Percentiles rank a stretch among this genome's conserved stretches.
phyloP scores from a whole-genome alignment of 2,888 invertebrate genomes.

The Vandiemenella viatica region DNA sequence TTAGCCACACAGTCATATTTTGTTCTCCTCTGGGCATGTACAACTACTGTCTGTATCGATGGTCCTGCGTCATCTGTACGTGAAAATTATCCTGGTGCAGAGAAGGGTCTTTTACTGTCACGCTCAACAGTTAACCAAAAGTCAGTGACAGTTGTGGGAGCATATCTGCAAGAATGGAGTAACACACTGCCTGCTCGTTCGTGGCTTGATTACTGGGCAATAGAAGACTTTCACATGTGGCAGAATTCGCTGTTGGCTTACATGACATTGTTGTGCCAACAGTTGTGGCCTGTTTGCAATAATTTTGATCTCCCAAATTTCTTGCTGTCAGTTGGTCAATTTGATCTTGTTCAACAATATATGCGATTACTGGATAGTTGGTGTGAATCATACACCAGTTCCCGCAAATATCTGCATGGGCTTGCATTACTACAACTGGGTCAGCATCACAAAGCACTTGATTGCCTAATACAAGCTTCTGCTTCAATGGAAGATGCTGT shows the following conservation, averaged over 20 bases:
- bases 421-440: conserved; percentile 35
- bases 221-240: conserved; percentile 4
- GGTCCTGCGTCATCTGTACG: background rate
- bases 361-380: conserved; percentile 59
- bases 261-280: conserved; percentile 38
- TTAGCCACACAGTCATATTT: background rate
- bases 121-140: background rate
- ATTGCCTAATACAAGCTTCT: conserved; percentile 61
- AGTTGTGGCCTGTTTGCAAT: conserved; percentile 71
- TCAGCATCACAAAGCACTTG: conserved; percentile 68
- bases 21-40: background rate
- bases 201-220: background rate
- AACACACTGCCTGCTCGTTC: background rate
- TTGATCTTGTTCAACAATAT: conserved; percentile 68
- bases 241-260: conserved; percentile 49
- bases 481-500: no score
- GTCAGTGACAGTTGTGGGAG: background rate
- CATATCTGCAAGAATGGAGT: background rate
- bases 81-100: background rate
- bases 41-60: background rate
- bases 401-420: conserved; percentile 42
- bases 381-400: conserved; percentile 74
- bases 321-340: conserved; percentile 63
- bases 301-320: conserved; percentile 74
- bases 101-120: no score